Percentiles rank a stretch among this genome's conserved stretches.
Conservation (phyloP, 2,113 vertebrate species). For the Myiopsitta monachus region DNA sequence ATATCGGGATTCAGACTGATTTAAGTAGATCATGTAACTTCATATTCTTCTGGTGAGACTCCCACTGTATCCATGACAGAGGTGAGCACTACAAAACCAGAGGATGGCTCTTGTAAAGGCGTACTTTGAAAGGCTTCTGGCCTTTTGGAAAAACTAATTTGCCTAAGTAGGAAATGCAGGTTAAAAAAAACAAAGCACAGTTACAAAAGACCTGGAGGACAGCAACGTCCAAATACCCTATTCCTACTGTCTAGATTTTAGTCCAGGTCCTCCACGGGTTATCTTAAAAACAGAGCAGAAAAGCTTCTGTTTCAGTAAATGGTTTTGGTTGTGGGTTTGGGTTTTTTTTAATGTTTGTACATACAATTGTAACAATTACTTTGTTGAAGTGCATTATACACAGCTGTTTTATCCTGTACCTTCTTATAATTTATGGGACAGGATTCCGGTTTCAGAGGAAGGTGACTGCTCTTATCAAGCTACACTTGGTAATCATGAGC, state of each 20-base stretch:
- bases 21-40: background rate
- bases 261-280: background rate
- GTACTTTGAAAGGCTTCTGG: background rate
- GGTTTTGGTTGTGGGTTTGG: background rate
- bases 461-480: background rate
- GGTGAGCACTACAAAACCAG: background rate
- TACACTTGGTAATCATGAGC: rapidly evolving
- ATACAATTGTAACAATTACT: background rate
- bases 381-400: background rate
- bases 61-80: background rate
- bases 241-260: background rate
- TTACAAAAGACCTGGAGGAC: background rate
- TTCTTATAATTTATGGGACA: background rate
- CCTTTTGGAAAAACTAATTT: background rate
- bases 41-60: background rate
- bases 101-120: background rate
- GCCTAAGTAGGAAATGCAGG: background rate
- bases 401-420: background rate
- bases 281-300: background rate
- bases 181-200: background rate
- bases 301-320: background rate
- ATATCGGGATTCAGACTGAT: background rate
- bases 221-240: background rate
- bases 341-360: background rate
- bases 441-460: background rate